A percentile compares a stretch with the other conserved stretches of the same genome.
Conservation (phyloP, 2,888 invertebrate species). For the Lapara coniferarum region DNA sequence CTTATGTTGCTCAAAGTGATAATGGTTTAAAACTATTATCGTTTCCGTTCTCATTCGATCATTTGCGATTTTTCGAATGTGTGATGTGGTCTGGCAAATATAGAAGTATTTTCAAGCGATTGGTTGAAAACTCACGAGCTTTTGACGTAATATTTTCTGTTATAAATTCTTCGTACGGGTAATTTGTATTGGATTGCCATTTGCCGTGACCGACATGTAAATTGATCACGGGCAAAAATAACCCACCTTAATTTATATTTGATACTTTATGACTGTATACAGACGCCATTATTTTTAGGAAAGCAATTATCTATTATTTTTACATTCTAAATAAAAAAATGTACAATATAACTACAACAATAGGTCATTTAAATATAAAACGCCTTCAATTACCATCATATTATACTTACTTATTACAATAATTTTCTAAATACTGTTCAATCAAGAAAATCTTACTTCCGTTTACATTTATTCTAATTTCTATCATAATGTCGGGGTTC, state of each 20-base stretch:
- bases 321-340: background rate
- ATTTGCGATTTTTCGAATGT: no score
- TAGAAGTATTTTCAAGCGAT: background rate
- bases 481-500: no score
- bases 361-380: no score
- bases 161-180: background rate
- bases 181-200: slow-evolving; percentile 3
- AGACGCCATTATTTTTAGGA: background rate
- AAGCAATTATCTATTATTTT: background rate
- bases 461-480: no score
- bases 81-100: no score
- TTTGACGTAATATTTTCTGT: background rate
- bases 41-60: no score
- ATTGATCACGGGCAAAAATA: slow-evolving; percentile 3
- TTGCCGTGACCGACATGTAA: slow-evolving; percentile 12
- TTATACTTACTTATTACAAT: no score
- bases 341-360: background rate
- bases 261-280: background rate
- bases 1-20: no score
- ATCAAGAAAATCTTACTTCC: no score
- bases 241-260: background rate
- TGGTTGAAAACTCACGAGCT: background rate
- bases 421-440: no score
- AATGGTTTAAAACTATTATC: no score
- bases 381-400: no score